Conservation (phyloP, 2,888 invertebrate species). For the Tetrapedia diversipes region DNA sequence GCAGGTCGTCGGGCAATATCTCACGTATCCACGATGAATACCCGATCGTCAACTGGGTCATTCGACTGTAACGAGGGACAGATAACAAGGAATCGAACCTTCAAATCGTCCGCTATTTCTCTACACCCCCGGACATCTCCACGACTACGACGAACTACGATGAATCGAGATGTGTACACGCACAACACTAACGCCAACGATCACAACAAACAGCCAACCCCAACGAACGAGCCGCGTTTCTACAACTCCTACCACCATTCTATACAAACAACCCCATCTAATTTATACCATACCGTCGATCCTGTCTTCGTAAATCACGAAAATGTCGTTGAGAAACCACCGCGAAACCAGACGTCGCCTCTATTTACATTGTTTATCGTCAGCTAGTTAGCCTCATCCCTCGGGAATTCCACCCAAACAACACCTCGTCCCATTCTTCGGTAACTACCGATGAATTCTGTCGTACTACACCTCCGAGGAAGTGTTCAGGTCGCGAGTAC, state of each 20-base stretch:
- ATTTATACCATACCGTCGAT: no score
- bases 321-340: background rate
- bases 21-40: constrained; percentile 55
- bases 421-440: no score
- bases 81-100: no score
- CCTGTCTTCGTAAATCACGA: background rate
- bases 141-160: no score
- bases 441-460: no score
- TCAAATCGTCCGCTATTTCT: background rate
- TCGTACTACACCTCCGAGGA: no score
- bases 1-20: constrained; percentile 67
- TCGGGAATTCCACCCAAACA: background rate
- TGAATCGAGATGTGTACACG: background rate
- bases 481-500: no score
- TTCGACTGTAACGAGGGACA: constrained; percentile 57
- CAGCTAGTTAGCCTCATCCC: background rate
- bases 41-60: constrained; percentile 72
- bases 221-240: background rate
- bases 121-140: background rate
- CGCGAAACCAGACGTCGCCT: background rate
- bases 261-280: no score
- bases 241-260: background rate
- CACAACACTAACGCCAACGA: background rate
- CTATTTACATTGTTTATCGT: background rate
- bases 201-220: background rate